Conservation (phyloP, 2,888 invertebrate species). For the Plemyria rubiginata region DNA sequence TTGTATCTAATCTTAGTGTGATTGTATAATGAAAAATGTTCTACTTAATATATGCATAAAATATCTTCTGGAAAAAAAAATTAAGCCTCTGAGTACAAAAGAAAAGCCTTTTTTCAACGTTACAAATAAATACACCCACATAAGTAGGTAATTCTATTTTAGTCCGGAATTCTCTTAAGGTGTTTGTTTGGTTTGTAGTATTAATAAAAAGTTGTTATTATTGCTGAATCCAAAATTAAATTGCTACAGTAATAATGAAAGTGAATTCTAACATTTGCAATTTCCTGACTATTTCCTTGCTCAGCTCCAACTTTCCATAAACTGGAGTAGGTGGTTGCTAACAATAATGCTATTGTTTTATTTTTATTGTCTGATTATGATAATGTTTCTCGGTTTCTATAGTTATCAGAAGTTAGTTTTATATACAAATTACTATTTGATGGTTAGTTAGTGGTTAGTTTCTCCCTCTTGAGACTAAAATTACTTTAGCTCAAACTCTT, state of each 20-base stretch:
- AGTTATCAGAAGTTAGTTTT: background rate
- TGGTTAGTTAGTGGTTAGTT: no score
- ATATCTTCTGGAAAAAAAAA: no score
- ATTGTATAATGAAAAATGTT: no score
- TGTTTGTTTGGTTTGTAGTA: slow-evolving; percentile 32
- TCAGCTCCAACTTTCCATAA: slow-evolving; percentile 21
- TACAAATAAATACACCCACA: background rate
- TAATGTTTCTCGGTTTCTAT: background rate
- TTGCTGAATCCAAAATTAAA: slow-evolving; percentile 28
- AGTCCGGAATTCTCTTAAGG: slow-evolving; percentile 11
- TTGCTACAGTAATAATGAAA: slow-evolving; percentile 27
- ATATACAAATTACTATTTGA: background rate
- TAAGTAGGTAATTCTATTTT: background rate
- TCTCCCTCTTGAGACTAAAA: no score
- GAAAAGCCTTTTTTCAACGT: background rate
- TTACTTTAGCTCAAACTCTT: no score
- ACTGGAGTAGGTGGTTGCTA: slow-evolving; percentile 17
- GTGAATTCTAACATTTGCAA: slow-evolving; percentile 34
- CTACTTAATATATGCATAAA: no score
- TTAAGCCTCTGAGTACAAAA: background rate
- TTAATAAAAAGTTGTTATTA: slow-evolving; percentile 25
- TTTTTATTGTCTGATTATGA: slow-evolving; percentile 2
- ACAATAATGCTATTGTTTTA: slow-evolving; percentile 12
- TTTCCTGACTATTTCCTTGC: slow-evolving; percentile 36
- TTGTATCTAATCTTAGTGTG: no score